A percentile compares a stretch with the other conserved stretches of the same genome.
phyloP scores from a whole-genome alignment of 2,888 invertebrate genomes.

The Luperina testacea region DNA sequence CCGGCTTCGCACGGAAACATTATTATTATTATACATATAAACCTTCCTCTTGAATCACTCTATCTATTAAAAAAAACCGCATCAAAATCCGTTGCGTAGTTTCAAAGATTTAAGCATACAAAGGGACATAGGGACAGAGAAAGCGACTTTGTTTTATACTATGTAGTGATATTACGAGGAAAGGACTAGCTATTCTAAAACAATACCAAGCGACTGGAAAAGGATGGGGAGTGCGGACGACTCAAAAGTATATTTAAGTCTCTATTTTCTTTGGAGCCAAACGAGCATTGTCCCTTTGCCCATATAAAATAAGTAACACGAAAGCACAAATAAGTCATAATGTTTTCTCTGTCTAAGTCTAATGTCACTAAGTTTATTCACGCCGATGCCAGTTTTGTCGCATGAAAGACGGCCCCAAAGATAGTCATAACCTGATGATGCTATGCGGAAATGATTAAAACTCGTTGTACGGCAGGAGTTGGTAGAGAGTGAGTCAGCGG shows the following conservation, averaged over 20 bases:
- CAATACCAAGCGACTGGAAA: conserved; percentile 19
- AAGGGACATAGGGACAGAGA: too few species aligned
- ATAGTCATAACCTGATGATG: conserved; percentile 39
- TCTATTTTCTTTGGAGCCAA: neutral
- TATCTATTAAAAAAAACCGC: too few species aligned
- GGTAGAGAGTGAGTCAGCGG: conserved; percentile 69
- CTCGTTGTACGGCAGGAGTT: conserved; percentile 56
- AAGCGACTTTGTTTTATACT: too few species aligned
- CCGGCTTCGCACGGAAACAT: too few species aligned
- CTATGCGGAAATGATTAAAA: conserved; percentile 61
- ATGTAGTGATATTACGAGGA: conserved; percentile 4
- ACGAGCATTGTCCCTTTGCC: neutral
- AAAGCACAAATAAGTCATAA: neutral
- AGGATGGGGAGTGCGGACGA: neutral
- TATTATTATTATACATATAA: too few species aligned
- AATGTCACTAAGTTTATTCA: conserved; percentile 8
- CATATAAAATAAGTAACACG: neutral
- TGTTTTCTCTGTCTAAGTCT: conserved; percentile 6
- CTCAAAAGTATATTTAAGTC: neutral
- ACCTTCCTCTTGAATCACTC: too few species aligned
- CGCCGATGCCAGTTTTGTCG: neutral
- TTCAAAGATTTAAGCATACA: too few species aligned
- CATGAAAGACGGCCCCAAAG: conserved; percentile 19
- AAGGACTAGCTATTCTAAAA: conserved; percentile 8
- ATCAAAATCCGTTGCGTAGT: too few species aligned